phyloP scores from a whole-genome alignment of 2,797 vertebrate species.

The Pelodytes ibericus region DNA sequence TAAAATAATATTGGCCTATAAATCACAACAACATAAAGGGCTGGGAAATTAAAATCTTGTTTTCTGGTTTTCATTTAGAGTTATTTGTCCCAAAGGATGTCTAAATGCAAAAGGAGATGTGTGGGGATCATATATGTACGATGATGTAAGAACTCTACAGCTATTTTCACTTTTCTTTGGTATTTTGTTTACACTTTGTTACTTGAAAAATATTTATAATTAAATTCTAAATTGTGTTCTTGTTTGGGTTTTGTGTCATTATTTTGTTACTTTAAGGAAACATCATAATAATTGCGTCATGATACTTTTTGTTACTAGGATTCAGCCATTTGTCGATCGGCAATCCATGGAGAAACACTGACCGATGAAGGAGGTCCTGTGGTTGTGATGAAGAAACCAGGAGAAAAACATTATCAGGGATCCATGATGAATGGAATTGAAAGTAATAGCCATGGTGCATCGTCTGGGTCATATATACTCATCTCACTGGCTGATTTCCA shows the following conservation, averaged over 20 bases:
- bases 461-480: slow-evolving; percentile 1
- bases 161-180: too few species aligned
- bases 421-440: neutral
- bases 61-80: slow-evolving; percentile 10
- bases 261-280: too few species aligned
- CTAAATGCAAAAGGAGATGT: neutral
- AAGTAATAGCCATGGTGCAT: neutral
- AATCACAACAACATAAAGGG: too few species aligned
- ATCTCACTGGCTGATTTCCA: neutral
- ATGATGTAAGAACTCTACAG: slow-evolving; percentile 19
- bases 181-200: neutral
- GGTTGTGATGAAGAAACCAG: neutral
- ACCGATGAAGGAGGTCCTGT: neutral
- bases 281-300: neutral
- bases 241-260: too few species aligned
- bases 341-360: neutral
- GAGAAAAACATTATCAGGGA: neutral
- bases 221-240: neutral
- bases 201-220: neutral
- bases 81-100: slow-evolving; percentile 15
- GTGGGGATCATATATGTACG: slow-evolving; percentile 15
- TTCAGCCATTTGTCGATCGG: neutral
- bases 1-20: too few species aligned
- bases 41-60: too few species aligned
- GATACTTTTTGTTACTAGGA: neutral